A percentile compares a stretch with the other conserved stretches of the same genome.
Conservation (phyloP, 2,797 vertebrate species). For the Cossypha caffra region DNA sequence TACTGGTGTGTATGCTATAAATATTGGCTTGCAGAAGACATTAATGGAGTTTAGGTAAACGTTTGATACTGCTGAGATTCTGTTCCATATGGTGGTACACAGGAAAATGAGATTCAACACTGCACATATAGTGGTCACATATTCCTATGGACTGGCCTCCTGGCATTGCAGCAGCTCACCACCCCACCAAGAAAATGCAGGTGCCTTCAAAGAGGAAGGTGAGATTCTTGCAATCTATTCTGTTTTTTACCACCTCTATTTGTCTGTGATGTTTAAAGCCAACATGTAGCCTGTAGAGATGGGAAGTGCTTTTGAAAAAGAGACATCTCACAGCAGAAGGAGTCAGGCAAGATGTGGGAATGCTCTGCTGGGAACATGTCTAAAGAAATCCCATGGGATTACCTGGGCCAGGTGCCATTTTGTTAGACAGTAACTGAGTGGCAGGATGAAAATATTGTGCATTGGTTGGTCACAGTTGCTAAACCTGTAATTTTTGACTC, state of each 20-base stretch:
- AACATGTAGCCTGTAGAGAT: fast-evolving
- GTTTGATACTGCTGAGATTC: conserved; percentile 63
- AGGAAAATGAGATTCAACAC: not conserved
- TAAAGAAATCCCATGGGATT: not conserved
- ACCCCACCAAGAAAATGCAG: not conserved
- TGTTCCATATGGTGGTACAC: conserved; percentile 40
- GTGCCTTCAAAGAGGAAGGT: not conserved
- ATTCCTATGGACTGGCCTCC: not conserved
- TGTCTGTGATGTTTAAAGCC: not conserved
- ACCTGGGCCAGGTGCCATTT: not conserved
- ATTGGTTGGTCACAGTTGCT: not conserved
- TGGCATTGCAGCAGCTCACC: not conserved
- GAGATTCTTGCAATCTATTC: not conserved
- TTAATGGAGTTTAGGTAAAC: conserved; percentile 72
- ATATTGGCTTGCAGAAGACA: conserved; percentile 73
- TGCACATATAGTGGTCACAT: not conserved
- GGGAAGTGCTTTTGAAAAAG: not conserved
- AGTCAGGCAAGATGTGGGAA: not conserved
- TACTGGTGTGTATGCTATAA: conserved; percentile 72
- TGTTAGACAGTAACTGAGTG: not conserved
- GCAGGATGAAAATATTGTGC: not conserved
- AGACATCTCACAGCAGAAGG: fast-evolving
- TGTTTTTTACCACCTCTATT: not conserved
- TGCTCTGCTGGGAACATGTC: not conserved
- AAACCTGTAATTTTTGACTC: not conserved